Evolutionary conservation across 2,113 vertebrate species (phyloP).

Genomic region (Dromas ardeola): DNA sequence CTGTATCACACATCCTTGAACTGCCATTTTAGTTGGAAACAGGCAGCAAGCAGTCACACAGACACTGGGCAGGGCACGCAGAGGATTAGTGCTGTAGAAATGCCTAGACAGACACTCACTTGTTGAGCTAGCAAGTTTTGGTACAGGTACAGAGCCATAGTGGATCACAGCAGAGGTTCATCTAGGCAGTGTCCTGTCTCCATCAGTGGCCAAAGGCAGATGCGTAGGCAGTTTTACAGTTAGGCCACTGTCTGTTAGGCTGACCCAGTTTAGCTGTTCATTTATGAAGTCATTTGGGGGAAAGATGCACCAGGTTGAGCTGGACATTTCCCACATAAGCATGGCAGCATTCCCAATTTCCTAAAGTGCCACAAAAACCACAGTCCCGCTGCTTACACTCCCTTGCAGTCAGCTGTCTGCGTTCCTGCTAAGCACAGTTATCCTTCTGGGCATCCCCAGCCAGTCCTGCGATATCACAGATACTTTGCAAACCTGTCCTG

Average conservation of each 20-base stretch:
- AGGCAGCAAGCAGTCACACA: background rate
- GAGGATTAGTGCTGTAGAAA: background rate
- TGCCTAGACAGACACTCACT: background rate
- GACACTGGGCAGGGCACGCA: background rate
- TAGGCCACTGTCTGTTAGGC: background rate
- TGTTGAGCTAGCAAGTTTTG: background rate
- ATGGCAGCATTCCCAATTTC: background rate
- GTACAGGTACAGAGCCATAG: background rate
- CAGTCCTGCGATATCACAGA: background rate
- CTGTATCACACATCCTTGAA: background rate
- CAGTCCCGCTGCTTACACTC: background rate
- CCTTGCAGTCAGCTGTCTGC: background rate
- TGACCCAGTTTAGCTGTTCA: background rate
- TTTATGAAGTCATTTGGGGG: background rate
- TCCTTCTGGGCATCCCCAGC: background rate
- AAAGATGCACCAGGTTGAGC: fast-evolving
- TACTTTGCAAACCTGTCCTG: background rate
- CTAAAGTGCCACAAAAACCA: background rate
- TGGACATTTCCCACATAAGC: background rate
- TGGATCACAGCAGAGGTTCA: background rate
- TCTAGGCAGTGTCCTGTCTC: background rate
- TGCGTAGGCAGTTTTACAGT: background rate
- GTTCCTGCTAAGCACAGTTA: background rate
- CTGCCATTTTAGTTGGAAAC: background rate
- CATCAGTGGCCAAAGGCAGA: background rate